Conservation (phyloP, 2,888 invertebrate species). For the Blastobasis adustella region DNA sequence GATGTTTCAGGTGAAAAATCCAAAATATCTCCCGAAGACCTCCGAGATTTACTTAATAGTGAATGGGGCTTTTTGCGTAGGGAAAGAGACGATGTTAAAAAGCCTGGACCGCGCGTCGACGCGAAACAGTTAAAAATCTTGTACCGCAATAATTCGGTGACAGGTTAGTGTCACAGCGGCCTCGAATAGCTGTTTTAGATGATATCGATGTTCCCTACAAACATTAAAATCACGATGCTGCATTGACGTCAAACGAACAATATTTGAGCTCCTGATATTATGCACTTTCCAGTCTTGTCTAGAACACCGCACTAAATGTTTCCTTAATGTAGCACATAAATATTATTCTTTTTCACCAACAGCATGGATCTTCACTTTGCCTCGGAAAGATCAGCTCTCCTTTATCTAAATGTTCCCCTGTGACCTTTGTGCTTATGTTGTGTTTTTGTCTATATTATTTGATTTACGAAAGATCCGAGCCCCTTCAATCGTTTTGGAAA, state of each 20-base stretch:
- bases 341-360: constrained; percentile 30
- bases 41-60: constrained; percentile 77
- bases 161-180: constrained; percentile 71
- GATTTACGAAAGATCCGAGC: too few relatives aligned
- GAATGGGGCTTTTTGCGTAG: constrained; percentile 89
- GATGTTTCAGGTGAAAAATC: constrained; percentile 73
- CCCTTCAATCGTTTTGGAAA: neutral
- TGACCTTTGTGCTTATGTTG: constrained; percentile 14
- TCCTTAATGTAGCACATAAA: constrained; percentile 46
- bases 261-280: constrained; percentile 34
- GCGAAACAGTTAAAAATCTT: constrained; percentile 76
- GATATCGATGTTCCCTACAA: constrained; percentile 54
- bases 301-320: constrained; percentile 63
- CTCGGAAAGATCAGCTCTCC: constrained; percentile 8
- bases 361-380: constrained; percentile 44
- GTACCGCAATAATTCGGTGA: constrained; percentile 67
- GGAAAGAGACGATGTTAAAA: constrained; percentile 94
- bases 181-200: constrained; percentile 42
- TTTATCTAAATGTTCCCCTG: constrained; percentile 8
- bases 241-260: constrained; percentile 31
- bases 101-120: constrained; percentile 91
- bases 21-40: constrained; percentile 65
- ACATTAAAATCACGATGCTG: constrained; percentile 28
- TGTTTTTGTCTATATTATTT: neutral
- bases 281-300: constrained; percentile 58